Evolutionary conservation across 2,888 invertebrate species (phyloP).

Genomic region (Copidosoma aretas): DNA sequence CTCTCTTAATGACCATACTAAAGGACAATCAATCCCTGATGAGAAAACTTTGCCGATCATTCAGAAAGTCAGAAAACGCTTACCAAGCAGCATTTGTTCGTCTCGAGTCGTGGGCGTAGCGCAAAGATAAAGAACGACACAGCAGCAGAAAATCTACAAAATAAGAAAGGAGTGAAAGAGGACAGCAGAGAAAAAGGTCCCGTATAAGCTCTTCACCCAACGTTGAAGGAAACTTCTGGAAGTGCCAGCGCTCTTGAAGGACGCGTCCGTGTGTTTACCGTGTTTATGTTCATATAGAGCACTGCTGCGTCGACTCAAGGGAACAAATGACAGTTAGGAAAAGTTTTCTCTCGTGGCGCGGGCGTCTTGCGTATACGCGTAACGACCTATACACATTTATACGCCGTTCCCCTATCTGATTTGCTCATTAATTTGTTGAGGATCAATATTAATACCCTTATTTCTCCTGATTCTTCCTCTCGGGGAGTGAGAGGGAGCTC

Average conservation of each 20-base stretch:
- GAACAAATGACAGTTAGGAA: constrained; percentile 55
- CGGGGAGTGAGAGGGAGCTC: neutral
- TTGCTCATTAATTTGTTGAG: constrained; percentile 55
- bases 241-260: constrained; percentile 35
- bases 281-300: no score
- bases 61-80: neutral
- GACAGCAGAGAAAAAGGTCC: neutral
- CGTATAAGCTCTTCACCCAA: neutral
- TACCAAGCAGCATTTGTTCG: constrained; percentile 19
- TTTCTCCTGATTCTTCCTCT: constrained; percentile 25
- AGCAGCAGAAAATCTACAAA: neutral
- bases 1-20: no score
- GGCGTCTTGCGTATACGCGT: constrained; percentile 9
- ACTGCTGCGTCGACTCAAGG: constrained; percentile 8
- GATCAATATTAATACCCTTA: constrained; percentile 43
- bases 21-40: neutral
- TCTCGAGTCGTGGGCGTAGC: constrained; percentile 8
- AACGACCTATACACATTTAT: neutral
- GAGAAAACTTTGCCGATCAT: constrained; percentile 5
- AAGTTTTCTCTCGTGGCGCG: constrained; percentile 44
- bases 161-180: neutral
- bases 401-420: constrained; percentile 53
- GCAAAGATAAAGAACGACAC: no score
- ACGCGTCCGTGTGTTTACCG: neutral
- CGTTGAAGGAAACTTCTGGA: constrained; percentile 15